Percentiles rank a stretch among this genome's conserved stretches.
Evolutionary conservation across 2,888 invertebrate genomes (phyloP).

Genomic region (Morpho helenor): DNA sequence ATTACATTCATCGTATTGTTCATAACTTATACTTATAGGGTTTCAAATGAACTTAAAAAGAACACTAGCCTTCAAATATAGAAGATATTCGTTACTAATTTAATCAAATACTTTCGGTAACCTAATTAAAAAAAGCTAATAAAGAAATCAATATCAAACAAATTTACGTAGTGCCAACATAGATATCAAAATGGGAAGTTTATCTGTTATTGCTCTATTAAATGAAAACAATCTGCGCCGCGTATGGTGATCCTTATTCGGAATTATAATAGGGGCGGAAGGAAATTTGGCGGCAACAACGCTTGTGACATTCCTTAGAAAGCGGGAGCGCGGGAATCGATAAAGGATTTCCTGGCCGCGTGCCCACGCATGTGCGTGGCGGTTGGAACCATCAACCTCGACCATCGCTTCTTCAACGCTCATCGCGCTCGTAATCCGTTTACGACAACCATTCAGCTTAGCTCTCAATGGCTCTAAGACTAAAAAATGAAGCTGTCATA

Average conservation of each 20-base stretch:
- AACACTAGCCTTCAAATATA: no score
- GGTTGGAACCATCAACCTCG: conserved; percentile 34
- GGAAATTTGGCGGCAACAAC: conserved; percentile 68
- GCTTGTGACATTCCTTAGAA: conserved; percentile 75
- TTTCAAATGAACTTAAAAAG: no score
- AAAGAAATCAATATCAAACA: conserved; percentile 4
- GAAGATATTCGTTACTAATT: no score
- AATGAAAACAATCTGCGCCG: conserved; percentile 37
- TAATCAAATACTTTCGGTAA: no score
- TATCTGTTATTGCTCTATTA: conserved; percentile 25
- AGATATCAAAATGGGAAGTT: conserved; percentile 9
- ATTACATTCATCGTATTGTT: no score
- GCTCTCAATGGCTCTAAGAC: not conserved
- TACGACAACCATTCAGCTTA: conserved; percentile 27
- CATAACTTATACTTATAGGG: no score
- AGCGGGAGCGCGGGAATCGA: conserved; percentile 76
- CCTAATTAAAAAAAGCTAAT: not conserved
- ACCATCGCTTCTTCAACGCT: conserved; percentile 30
- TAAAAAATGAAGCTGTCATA: not conserved
- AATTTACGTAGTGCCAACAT: conserved; percentile 1
- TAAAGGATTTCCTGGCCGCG: conserved; percentile 78
- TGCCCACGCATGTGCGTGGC: conserved; percentile 78
- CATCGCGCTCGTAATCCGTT: conserved; percentile 11
- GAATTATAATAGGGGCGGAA: conserved; percentile 59
- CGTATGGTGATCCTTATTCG: conserved; percentile 49